Evolutionary conservation across 1,140 invertebrate genomes (phyloP), one percentile per base, ranked within the genome.

Genomic region (Eumeta japonica): DNA sequence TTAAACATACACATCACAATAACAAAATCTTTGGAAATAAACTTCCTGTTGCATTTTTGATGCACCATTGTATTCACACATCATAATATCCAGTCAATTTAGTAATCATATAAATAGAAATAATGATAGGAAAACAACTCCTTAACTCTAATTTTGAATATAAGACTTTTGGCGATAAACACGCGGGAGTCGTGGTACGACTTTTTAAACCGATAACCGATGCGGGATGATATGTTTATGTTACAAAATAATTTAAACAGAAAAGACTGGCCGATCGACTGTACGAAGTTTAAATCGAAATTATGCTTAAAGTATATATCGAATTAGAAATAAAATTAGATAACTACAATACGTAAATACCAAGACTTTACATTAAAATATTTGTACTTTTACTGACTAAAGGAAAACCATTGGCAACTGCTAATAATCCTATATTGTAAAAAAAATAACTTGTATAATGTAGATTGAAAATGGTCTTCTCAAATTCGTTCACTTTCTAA

Each of bases 351-450:
- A 77, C 61, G 71, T 77, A 75, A 75, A 75, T 75, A 75, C 67
- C 71, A 76, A 72, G 70, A 76, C 60, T 75, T 71, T 65, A 71
- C 72, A 75, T 71, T 76, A 75, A 75, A 77, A 77, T 75, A 76
- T 77, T 77, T 77, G 75, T 77, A 77, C 75, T 77, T 75, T 75
- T 76, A 77, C 75, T 77, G 73, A 77, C 75, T 77, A 77, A 77
- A 76, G 73, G 75, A 76, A 77, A 76, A 74, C 75, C 71, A 76
- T 74, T 66, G 64, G 72, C 68, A 73, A 74, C 68, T 71, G 70
- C 70, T 74, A 73, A 70, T 68, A 73, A 74, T 63, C 66, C 64
- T 75, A 70, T 59, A 61, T 67, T 71, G 64, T 72, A 75, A 75
- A 75, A 74, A 72, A 72, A 72, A 74, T 67, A 66, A 66, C 61